Base-by-base conservation (phyloP, 2,797 vertebrate species). In the Pangasius sanitwongsei region DNA sequence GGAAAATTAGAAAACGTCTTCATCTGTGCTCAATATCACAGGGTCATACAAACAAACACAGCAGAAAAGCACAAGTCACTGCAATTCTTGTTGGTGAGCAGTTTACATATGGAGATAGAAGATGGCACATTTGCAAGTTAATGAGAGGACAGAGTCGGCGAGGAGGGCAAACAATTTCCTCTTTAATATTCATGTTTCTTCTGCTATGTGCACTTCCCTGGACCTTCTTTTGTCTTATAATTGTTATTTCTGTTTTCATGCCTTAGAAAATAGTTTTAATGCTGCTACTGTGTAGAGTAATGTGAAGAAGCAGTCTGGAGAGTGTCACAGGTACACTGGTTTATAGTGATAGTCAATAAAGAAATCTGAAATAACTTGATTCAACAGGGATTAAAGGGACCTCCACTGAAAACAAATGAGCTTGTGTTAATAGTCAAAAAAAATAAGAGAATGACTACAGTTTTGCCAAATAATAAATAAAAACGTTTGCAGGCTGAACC, bases 51-150 rank as follows among this genome's bases (percentile, higher is more conserved):
- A 94, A 94, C 88, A 93, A 93, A 89, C 89, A 92, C 89, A 86
- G 85, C 84, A 89, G 61, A 87, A 90, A 89, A 84, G 93, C 88
- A 89, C 84, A 69, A 92, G 90, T 92, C 92, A 90, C 91, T 92
- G 87, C 92, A 87, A 88, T 89, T 92, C 91, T 87, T 65, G 90
- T 92, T 91, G 86, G 88, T 89, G 80, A 92, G 93, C 89, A 90
- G 92, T 94, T 94, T 93, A 94, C 91, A 92, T 93, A 92, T 84
- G 44, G 91, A 91, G 93, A 93, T 91, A 90, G 92, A 92, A 90
- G 92, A 88, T 70, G 93, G 91, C 91, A 87, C 92, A 96, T 96
- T 93, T 95, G 94, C 94, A 96, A 96, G 93, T 95, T 95, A 96
- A 96, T 96, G 94, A 95, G 92, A 94, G 88, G 92, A 94, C 90